Percentiles rank a stretch among this genome's conserved stretches.
These are phyloP conservation scores for Hyperoplus lanceolatus DNA, from an alignment of 2,797 vertebrate genomes.

Conservation along the genomic window DNA sequence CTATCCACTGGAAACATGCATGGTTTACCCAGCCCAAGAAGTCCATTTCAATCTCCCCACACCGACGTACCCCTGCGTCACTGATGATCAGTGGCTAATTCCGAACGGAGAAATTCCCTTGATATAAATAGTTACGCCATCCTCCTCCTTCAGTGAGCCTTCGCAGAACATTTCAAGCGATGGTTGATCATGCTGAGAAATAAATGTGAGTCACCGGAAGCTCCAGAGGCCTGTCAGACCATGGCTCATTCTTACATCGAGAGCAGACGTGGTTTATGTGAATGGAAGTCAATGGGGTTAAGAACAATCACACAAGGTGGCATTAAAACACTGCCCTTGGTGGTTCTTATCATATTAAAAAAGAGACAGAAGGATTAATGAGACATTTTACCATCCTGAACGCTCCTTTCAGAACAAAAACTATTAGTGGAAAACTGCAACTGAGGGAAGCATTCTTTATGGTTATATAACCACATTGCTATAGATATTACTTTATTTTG, in stretches of 20 bases:
- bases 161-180: conserved; percentile 43
- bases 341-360: conserved; percentile 34
- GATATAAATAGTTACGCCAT: conserved; percentile 66
- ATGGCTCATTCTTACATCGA: conserved; percentile 7
- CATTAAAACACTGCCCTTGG: conserved; percentile 33
- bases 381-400: conserved; percentile 18
- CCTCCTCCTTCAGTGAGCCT: conserved; percentile 51
- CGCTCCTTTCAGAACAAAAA: conserved; percentile 17
- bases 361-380: conserved; percentile 36
- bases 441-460: background rate
- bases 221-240: conserved; percentile 30
- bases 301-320: conserved; percentile 18
- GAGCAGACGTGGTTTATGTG: conserved; percentile 12
- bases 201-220: conserved; percentile 44
- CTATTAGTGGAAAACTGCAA: background rate
- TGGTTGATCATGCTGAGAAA: conserved; percentile 33
- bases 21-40: conserved; percentile 54
- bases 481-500: no score
- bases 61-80: conserved; percentile 35
- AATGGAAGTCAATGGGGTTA: conserved; percentile 34
- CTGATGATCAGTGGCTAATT: conserved; percentile 55
- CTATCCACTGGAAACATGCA: conserved; percentile 59
- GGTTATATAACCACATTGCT: background rate
- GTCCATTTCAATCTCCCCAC: conserved; percentile 64
- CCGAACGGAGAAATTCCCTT: conserved; percentile 64